Evolutionary conservation across 2,888 invertebrate species (phyloP).

Genomic region (Corythucha ciliata): DNA sequence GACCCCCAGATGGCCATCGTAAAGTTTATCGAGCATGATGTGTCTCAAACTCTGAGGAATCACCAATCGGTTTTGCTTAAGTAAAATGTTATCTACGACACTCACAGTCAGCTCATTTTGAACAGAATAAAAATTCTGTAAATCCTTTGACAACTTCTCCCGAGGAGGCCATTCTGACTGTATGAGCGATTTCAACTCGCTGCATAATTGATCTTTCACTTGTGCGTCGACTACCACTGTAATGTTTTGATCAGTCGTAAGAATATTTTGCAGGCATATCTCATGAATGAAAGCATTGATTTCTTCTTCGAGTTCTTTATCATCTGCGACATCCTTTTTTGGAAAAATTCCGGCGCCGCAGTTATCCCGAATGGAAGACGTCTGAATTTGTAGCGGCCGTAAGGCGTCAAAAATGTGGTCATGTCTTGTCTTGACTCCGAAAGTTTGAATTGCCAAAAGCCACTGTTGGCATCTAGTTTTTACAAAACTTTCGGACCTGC

Average conservation of each 20-base stretch:
- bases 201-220: neutral
- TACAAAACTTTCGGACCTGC: conserved; percentile 30
- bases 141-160: too few species aligned
- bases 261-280: conserved; percentile 1
- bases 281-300: conserved; percentile 3
- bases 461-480: conserved; percentile 35
- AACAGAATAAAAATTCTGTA: too few species aligned
- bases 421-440: conserved; percentile 29
- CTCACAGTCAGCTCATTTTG: conserved; percentile 6
- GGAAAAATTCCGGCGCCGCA: conserved; percentile 29
- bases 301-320: conserved; percentile 15
- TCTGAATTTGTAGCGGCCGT: conserved; percentile 33
- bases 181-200: too few species aligned
- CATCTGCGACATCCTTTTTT: conserved; percentile 23
- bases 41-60: neutral
- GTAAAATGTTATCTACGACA: neutral
- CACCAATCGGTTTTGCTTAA: neutral
- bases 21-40: conserved; percentile 12
- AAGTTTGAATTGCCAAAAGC: conserved; percentile 33
- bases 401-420: conserved; percentile 33
- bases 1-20: conserved; percentile 15
- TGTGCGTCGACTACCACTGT: conserved; percentile 1
- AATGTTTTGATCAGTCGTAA: conserved; percentile 10
- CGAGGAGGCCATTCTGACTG: too few species aligned
- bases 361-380: conserved; percentile 34